phyloP scores from a whole-genome alignment of 2,113 vertebrate species.

The Eubucco bourcierii region DNA sequence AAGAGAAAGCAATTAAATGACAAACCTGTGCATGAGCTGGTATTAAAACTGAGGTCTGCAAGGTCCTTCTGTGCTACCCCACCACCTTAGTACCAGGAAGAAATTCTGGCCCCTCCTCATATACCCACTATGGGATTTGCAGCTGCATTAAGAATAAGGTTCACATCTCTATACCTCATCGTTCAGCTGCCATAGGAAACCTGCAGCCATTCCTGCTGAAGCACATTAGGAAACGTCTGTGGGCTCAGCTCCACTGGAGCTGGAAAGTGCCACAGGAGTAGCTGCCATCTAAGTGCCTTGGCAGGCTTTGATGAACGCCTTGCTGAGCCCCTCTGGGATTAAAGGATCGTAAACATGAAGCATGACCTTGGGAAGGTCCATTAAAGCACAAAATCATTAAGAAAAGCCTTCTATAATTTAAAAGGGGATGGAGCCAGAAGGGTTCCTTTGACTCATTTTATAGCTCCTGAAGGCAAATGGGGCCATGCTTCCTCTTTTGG shows the following conservation, averaged over 20 bases:
- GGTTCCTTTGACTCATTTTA: background rate
- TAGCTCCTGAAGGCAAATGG: background rate
- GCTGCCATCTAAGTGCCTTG: background rate
- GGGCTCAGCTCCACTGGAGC: fast-evolving
- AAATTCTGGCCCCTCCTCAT: fast-evolving
- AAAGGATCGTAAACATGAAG: background rate
- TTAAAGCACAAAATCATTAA: background rate
- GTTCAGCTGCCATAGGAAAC: background rate
- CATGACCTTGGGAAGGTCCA: background rate
- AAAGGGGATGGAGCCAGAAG: background rate
- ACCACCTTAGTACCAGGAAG: background rate
- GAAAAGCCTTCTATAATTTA: background rate
- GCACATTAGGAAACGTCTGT: fast-evolving
- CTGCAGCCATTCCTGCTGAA: background rate
- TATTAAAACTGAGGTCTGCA: background rate
- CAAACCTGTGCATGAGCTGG: background rate
- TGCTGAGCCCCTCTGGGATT: background rate
- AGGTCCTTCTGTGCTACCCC: background rate
- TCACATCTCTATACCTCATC: background rate
- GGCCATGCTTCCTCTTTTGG: background rate
- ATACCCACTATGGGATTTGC: background rate
- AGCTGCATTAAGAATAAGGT: background rate
- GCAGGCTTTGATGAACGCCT: background rate
- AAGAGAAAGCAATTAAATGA: background rate
- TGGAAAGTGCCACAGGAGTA: background rate